phyloP scores from a whole-genome alignment of 2,113 vertebrate genomes.

The Antidorcas marsupialis region DNA sequence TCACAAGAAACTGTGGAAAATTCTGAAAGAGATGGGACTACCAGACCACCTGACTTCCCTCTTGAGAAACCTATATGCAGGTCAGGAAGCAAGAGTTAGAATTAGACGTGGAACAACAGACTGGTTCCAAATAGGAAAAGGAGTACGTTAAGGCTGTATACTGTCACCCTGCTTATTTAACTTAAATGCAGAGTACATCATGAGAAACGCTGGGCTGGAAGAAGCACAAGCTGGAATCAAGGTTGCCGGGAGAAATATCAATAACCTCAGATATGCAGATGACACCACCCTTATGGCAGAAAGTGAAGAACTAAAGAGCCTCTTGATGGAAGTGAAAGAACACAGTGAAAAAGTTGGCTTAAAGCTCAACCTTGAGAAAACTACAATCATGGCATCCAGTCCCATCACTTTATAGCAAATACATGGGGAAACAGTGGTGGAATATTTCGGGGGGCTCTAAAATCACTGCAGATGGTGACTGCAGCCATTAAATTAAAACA shows the following conservation, averaged over 20 bases:
- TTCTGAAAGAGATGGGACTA: neutral
- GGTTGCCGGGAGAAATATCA: fast-evolving
- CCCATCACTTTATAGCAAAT: neutral
- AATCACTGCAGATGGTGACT: neutral
- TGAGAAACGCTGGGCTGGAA: neutral
- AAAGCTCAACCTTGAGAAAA: neutral
- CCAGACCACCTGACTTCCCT: neutral
- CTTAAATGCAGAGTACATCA: neutral
- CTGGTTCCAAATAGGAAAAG: neutral
- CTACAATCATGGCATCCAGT: neutral
- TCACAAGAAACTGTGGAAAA: neutral
- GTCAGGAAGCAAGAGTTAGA: neutral
- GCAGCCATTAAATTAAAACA: neutral
- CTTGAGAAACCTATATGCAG: neutral
- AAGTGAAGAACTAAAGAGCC: neutral
- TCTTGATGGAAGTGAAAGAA: neutral
- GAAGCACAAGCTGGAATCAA: neutral
- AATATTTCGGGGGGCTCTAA: neutral
- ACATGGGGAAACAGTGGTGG: neutral
- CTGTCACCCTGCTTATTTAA: neutral
- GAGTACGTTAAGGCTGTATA: neutral
- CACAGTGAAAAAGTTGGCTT: neutral
- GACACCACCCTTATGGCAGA: neutral
- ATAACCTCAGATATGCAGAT: neutral
- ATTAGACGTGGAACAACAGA: neutral